Base-by-base conservation (phyloP, 2,113 vertebrate genomes). In the Cryptomyrus ogoouensis region DNA sequence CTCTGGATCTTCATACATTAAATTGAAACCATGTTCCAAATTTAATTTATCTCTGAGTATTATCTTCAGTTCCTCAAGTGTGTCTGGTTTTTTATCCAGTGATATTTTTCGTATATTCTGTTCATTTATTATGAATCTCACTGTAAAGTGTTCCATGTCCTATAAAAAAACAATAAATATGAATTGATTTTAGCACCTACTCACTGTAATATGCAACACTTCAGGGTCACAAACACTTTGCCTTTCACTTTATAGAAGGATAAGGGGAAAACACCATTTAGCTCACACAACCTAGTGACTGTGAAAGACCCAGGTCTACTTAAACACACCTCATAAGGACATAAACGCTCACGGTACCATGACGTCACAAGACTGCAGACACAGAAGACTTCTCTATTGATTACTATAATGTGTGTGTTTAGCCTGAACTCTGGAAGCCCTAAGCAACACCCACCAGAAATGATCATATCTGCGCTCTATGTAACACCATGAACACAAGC, bases 1-100 rank as follows among this genome's bases (percentile, higher is more conserved):
- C n/a, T 86, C 84, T 27, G 84, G 46, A 50, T 86, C 84, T 49
- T 86, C 84, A 86, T 88, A 66, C 66, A 74, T 74, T 74, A 74
- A 74, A 74, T 74, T 12, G 13, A 74, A 74, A 31, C 15, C 70
- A 74, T 74, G 9, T 35, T 96, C 95, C 70, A 62, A 24, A 62
- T 27, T 9, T 8, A 62, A 62, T 62, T 62, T 62, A 24, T 62
- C 58, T 62, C 24, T 27, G 8, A 62, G 58, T 27, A 62, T 62
- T 62, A 10, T 62, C 24, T n/a, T 62, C 58, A 62, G 24, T 9
- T 62, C 58, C 58, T 62, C 58, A 10, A 62, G 24, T n/a, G 58
- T 62, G 58, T 62, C 58, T 27, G 58, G 58, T 10, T 27, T 62
- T 62, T 62, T 3, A 62, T 62, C 7, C 58, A 62, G 24, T 27